Evolutionary conservation across 2,113 vertebrate species (phyloP), one percentile per base, ranked within the genome.

Genomic region (Ornithorhynchus anatinus): DNA sequence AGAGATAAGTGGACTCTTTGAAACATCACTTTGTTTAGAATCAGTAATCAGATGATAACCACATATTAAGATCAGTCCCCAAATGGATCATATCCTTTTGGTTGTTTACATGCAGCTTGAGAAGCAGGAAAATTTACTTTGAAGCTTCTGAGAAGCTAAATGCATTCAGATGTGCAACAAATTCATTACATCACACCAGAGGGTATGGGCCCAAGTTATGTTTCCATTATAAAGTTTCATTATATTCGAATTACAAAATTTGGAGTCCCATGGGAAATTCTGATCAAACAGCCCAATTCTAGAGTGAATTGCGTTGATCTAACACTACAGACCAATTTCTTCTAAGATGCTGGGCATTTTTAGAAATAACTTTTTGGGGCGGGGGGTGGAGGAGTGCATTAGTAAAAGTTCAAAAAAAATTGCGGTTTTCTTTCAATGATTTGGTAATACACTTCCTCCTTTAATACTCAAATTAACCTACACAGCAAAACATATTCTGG

Each of bases 91-190:
- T 27, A 48, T 39, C 58, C 0, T 20, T 43, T 52, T 45, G 56
- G 3, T 9, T 61, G 14, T 71, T 44, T 77, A 17, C 64, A 45
- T 71, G 53, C 1, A 47, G 9, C 7, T 20, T 16, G 56, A 19
- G 35, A 43, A 10, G 17, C 5, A 66, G 1, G 3, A 51, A 8
- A 31, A 25, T 39, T 72, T 61, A 50, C 10, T 65, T 62, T 32
- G 72, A 79, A 76, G 19, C 19, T 72, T 75, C 25, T 52, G 5
- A 71, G 22, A 36, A 69, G 27, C 6, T 62, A 25, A 66, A 63
- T 45, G 39, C 1, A 47, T 68, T 64, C 2, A 54, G 1, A 39
- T 60, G 1, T 50, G 4, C 23, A 56, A 2, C 13, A 19, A 77
- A 54, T 68, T 50, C 45, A 73, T 38, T 69, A 50, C 10, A 6